Percentiles rank a stretch among this genome's conserved stretches.
phyloP scores from a whole-genome alignment of 2,888 invertebrate genomes.

The Andrena praecox region DNA sequence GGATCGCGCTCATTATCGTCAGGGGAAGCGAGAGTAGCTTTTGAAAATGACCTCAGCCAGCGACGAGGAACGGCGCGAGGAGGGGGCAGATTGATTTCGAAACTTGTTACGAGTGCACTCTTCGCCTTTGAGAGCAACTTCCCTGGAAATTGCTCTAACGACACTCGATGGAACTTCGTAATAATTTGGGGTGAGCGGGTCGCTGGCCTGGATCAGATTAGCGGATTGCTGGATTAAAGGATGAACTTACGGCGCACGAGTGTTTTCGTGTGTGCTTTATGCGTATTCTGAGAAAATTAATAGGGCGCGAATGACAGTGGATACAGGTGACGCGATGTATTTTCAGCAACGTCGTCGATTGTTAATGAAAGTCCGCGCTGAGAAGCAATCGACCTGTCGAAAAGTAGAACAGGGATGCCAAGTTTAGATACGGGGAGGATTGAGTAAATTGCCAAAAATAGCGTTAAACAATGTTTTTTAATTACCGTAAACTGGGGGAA shows the following conservation, averaged over 20 bases:
- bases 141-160: conserved; percentile 65
- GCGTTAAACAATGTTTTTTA: too few species aligned
- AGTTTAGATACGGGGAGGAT: too few species aligned
- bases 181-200: conserved; percentile 68
- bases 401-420: neutral
- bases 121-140: conserved; percentile 54
- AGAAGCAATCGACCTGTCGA: neutral
- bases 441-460: too few species aligned
- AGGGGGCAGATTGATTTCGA: conserved; percentile 53
- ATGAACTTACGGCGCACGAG: conserved; percentile 56
- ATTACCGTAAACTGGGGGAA: too few species aligned
- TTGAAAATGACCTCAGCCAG: conserved; percentile 35
- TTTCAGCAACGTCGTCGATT: too few species aligned
- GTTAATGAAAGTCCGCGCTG: conserved; percentile 18
- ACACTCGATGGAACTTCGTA: conserved; percentile 69
- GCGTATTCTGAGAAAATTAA: conserved; percentile 37
- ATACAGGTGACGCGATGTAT: too few species aligned
- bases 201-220: conserved; percentile 64
- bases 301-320: conserved; percentile 28
- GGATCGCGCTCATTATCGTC: conserved; percentile 16
- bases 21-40: conserved; percentile 31
- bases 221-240: conserved; percentile 67
- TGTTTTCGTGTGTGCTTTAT: conserved; percentile 45
- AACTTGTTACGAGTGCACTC: conserved; percentile 60
- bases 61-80: neutral